Conservation (phyloP, 2,888 invertebrate species). For the Rhagonycha fulva region DNA sequence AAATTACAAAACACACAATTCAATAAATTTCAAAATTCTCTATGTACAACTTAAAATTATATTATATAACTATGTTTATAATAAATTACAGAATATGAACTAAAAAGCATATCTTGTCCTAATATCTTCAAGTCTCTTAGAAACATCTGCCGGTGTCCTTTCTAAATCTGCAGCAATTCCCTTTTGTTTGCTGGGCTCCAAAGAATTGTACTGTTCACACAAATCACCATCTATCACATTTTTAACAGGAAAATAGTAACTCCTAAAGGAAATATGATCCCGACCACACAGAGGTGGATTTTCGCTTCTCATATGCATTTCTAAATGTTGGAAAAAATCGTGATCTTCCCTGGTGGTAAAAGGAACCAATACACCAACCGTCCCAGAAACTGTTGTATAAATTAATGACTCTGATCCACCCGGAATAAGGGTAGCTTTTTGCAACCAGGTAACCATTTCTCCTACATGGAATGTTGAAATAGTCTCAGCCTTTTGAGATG, state of each 20-base stretch:
- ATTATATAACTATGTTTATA: too few relatives aligned
- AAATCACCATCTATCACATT: conserved; percentile 98
- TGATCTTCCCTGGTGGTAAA: conserved; percentile 97
- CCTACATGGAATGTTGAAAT: conserved; percentile 94
- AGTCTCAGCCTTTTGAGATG: conserved; percentile 96
- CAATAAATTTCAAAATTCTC: neutral
- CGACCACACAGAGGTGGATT: conserved; percentile 95
- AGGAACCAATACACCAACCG: conserved; percentile 90
- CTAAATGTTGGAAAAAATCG: conserved; percentile 98
- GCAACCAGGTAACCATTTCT: conserved; percentile 93
- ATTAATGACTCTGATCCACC: conserved; percentile 96
- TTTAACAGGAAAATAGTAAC: conserved; percentile 97
- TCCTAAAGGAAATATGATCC: conserved; percentile 95
- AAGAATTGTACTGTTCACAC: conserved; percentile 97
- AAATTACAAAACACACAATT: neutral
- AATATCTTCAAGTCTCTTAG: conserved; percentile 98
- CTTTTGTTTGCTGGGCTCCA: conserved; percentile 93
- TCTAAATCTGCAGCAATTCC: conserved; percentile 94
- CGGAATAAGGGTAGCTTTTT: conserved; percentile 94
- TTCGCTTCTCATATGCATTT: conserved; percentile 99
- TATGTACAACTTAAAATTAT: too few relatives aligned
- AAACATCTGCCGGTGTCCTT: conserved; percentile 93
- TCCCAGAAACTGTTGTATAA: conserved; percentile 94
- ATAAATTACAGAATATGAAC: conserved; percentile 39
- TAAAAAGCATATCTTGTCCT: conserved; percentile 98